Evolutionary conservation across 2,797 vertebrate species (phyloP).

Genomic region (Helicolenus hilgendorfi): DNA sequence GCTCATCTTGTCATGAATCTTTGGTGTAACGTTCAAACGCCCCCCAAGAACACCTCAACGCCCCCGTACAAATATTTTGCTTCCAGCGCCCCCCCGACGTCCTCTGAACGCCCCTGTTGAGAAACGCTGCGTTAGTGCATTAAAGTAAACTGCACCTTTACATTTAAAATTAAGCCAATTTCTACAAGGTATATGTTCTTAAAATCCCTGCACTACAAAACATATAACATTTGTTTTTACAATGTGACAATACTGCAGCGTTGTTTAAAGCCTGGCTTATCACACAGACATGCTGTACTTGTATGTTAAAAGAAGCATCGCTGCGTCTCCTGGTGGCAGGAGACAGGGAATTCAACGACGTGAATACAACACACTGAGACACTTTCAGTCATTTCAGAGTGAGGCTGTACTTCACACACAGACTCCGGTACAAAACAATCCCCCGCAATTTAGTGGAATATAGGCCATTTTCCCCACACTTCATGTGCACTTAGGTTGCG

Average conservation of each 20-base stretch:
- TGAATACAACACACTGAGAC: background rate
- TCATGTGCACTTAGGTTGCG: background rate
- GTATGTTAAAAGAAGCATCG: background rate
- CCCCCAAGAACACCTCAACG: too few species aligned
- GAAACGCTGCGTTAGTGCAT: background rate
- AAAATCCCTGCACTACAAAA: background rate
- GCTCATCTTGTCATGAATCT: too few species aligned
- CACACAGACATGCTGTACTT: background rate
- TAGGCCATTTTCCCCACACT: slow-evolving; percentile 11
- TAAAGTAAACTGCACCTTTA: slow-evolving; percentile 1
- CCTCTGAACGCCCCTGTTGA: too few species aligned
- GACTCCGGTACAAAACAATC: background rate
- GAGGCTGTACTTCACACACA: background rate
- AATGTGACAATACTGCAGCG: background rate
- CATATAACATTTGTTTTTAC: background rate
- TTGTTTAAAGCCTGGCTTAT: background rate
- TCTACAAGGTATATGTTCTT: background rate
- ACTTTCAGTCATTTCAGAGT: background rate
- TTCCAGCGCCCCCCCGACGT: too few species aligned
- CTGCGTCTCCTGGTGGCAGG: background rate
- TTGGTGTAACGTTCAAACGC: too few species aligned
- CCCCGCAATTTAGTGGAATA: slow-evolving; percentile 30
- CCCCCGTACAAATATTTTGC: too few species aligned
- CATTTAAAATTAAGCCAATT: background rate
- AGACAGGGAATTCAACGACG: background rate